Conservation (phyloP, 2,113 vertebrate genomes). For the Mormyrus lacerda region DNA sequence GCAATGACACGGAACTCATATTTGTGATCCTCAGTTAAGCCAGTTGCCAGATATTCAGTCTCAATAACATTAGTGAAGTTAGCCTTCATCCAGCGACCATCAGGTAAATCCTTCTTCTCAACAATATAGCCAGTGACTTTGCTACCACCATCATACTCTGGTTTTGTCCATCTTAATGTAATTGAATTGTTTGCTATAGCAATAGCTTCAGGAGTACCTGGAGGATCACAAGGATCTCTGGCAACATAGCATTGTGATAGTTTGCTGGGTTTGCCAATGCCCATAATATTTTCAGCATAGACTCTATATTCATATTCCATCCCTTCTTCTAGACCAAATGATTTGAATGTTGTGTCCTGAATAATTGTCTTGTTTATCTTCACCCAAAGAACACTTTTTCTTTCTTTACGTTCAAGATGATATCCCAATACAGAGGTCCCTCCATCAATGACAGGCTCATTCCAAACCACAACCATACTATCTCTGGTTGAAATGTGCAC, state of each 20-base stretch:
- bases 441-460: conserved; percentile 92
- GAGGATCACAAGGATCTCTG: conserved; percentile 92
- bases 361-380: conserved; percentile 90
- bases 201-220: conserved; percentile 81
- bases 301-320: conserved; percentile 96
- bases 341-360: conserved; percentile 85
- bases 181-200: conserved; percentile 85
- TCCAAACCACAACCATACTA: conserved; percentile 87
- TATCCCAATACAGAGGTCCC: conserved; percentile 86
- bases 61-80: conserved; percentile 97
- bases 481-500: conserved; percentile 74
- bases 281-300: conserved; percentile 93
- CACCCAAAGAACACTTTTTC: conserved; percentile 94
- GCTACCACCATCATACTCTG: conserved; percentile 92
- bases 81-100: conserved; percentile 94
- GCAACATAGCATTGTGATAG: conserved; percentile 80
- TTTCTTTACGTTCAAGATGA: conserved; percentile 93
- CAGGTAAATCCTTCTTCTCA: conserved; percentile 96
- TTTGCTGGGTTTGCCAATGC: conserved; percentile 88
- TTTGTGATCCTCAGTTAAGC: conserved; percentile 77
- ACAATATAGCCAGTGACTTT: conserved; percentile 94
- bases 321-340: conserved; percentile 83
- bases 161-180: conserved; percentile 91
- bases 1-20: conserved; percentile 97
- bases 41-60: conserved; percentile 88